Conservation (phyloP, 2,888 invertebrate genomes). For the Morpho achilles region DNA sequence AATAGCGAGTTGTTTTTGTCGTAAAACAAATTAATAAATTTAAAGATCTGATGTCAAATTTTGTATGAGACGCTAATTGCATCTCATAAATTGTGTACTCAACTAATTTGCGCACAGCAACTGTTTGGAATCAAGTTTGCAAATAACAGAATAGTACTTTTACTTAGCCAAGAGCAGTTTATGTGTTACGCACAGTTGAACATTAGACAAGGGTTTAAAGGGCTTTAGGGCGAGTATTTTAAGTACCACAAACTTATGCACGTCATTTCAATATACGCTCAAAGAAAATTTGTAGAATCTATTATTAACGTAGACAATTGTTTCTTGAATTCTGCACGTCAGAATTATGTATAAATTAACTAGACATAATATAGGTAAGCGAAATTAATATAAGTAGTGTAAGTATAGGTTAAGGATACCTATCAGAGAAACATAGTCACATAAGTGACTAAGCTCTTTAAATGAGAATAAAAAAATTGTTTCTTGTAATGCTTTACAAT, state of each 20-base stretch:
- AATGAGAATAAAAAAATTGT: too few species aligned
- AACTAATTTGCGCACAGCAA: not conserved
- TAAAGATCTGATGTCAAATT: not conserved
- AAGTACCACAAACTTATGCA: slow-evolving; percentile 1
- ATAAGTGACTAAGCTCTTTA: too few species aligned
- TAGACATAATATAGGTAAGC: too few species aligned
- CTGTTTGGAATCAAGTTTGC: not conserved
- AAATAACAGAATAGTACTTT: slow-evolving; percentile 3
- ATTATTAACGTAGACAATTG: too few species aligned
- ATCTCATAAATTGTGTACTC: not conserved
- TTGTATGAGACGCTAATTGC: not conserved
- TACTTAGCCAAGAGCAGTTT: slow-evolving; percentile 11
- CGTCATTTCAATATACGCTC: slow-evolving; percentile 1
- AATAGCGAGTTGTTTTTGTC: too few species aligned
- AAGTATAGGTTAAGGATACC: too few species aligned
- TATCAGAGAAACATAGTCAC: too few species aligned
- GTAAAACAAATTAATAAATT: too few species aligned
- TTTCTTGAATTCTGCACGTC: too few species aligned
- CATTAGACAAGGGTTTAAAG: slow-evolving; percentile 23
- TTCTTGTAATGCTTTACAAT: too few species aligned
- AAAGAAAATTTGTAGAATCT: not conserved
- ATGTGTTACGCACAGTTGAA: slow-evolving; percentile 22
- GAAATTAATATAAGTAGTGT: too few species aligned
- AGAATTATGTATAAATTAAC: too few species aligned
- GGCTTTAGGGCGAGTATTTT: slow-evolving; percentile 5